Conservation (phyloP, 2,797 vertebrate genomes). For the Malurus leucopterus region DNA sequence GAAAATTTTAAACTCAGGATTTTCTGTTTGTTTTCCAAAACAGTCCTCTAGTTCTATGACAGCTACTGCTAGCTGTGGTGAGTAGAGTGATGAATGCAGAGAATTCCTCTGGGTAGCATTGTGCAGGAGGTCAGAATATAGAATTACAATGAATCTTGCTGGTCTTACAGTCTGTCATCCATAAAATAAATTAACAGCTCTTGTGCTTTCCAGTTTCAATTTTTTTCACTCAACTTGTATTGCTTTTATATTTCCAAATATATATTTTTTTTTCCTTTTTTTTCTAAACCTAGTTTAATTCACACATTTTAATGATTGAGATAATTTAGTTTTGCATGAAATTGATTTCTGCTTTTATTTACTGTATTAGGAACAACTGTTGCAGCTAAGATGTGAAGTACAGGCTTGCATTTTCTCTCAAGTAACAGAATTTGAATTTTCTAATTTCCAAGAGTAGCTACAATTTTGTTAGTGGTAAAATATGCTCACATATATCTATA, state of each 20-base stretch:
- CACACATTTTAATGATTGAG: neutral
- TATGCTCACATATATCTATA: neutral
- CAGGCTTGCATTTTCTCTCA: neutral
- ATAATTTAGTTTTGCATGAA: neutral
- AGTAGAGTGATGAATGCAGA: neutral
- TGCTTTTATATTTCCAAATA: neutral
- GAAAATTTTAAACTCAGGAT: neutral
- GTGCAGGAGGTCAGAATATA: neutral
- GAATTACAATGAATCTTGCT: neutral
- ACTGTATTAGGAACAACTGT: neutral
- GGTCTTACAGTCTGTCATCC: neutral
- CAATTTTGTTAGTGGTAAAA: neutral
- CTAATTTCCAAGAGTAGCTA: neutral
- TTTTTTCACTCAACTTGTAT: neutral
- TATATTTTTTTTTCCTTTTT: neutral
- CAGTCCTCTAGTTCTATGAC: neutral
- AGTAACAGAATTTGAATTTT: neutral
- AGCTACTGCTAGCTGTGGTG: neutral
- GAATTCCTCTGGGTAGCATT: neutral
- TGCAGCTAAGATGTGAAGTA: neutral
- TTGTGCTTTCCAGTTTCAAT: neutral
- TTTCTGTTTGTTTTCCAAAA: neutral
- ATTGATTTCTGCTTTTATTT: constrained; percentile 3
- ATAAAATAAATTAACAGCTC: neutral
- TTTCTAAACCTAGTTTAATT: neutral